phyloP scores from a whole-genome alignment of 2,113 vertebrate species.

The Scalopus aquaticus region DNA sequence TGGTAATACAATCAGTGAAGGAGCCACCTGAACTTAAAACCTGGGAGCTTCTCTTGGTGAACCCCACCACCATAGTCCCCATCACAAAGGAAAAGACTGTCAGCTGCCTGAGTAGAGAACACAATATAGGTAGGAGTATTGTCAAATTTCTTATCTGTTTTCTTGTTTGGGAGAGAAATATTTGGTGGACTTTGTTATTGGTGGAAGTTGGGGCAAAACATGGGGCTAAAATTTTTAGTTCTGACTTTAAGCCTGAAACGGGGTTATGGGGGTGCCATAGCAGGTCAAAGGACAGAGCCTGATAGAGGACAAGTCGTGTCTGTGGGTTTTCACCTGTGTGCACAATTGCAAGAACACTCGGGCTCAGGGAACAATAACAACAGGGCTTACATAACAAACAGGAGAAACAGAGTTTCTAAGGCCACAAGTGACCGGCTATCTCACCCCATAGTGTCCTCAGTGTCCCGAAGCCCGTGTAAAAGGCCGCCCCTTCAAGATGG shows the following conservation, averaged over 20 bases:
- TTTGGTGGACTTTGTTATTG: slow-evolving; percentile 26
- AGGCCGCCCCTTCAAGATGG: no score
- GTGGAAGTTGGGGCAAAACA: background rate
- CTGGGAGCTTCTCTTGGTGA: background rate
- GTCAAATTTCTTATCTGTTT: background rate
- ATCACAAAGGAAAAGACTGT: background rate
- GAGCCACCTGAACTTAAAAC: background rate
- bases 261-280: no score
- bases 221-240: background rate
- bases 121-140: background rate
- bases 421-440: no score
- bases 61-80: background rate
- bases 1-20: background rate
- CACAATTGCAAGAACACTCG: no score
- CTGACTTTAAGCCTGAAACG: background rate
- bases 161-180: slow-evolving; percentile 1
- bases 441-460: no score
- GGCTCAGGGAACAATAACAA: no score
- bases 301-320: no score
- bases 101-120: background rate
- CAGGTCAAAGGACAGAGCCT: no score
- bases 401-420: no score
- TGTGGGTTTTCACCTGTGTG: no score
- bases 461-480: no score
- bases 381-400: no score